A percentile compares a stretch with the other conserved stretches of the same genome.
phyloP scores from a whole-genome alignment of 2,888 invertebrate species.

The Temnothorax ravouxi region DNA sequence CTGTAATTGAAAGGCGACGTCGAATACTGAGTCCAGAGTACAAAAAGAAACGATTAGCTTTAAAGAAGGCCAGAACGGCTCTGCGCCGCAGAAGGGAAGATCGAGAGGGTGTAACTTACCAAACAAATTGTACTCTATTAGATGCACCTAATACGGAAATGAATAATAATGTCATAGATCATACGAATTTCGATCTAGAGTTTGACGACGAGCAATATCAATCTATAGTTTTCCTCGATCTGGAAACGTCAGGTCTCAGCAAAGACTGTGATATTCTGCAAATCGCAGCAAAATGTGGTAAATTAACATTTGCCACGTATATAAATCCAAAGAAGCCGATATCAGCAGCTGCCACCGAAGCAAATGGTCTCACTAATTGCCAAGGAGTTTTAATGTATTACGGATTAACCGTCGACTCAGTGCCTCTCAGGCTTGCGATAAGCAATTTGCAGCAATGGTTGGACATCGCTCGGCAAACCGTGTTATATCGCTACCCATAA shows the following conservation, averaged over 20 bases:
- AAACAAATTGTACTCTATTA: background rate
- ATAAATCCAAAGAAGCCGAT: slow-evolving; percentile 1
- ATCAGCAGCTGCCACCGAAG: background rate
- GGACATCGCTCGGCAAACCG: background rate
- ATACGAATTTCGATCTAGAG: background rate
- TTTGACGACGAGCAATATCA: background rate
- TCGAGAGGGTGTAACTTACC: background rate
- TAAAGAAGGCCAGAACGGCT: background rate
- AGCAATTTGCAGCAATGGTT: background rate
- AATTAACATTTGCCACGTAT: background rate
- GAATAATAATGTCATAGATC: background rate
- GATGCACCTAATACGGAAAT: background rate
- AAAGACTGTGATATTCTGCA: background rate
- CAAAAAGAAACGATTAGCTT: no score
- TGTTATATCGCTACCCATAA: background rate
- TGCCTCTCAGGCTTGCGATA: background rate
- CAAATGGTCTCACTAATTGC: background rate
- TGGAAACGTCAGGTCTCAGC: background rate
- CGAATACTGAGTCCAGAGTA: no score
- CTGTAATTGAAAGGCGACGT: no score
- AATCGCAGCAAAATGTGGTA: background rate
- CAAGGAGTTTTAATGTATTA: background rate
- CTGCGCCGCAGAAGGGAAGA: background rate
- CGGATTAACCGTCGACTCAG: background rate
- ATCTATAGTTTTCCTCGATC: slow-evolving; percentile 1